These are phyloP conservation scores for Drosophila sturtevanti DNA, from an alignment of 1,140 invertebrate species.

Conservation along the genomic window DNA sequence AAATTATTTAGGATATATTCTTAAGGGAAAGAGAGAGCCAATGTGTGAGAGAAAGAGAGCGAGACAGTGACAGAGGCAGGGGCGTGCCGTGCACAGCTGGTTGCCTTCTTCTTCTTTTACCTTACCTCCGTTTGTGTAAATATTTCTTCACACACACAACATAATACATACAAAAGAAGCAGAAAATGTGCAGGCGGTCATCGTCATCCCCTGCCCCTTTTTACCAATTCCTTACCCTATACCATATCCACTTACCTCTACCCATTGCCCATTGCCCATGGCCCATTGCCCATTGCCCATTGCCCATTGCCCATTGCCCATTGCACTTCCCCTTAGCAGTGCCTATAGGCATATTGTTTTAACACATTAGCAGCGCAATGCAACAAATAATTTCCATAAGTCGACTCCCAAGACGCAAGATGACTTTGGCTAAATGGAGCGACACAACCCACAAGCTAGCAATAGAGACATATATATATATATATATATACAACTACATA, in stretches of 20 bases:
- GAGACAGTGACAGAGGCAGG: conserved; percentile 58
- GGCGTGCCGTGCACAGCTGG: conserved; percentile 70
- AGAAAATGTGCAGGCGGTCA: conserved; percentile 51
- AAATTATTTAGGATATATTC: conserved; percentile 58
- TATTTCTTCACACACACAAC: conserved; percentile 71
- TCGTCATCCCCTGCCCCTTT: background rate
- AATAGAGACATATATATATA: conserved; percentile 5
- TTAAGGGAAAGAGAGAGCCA: background rate
- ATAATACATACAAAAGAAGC: conserved; percentile 41
- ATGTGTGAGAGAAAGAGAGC: conserved; percentile 4
- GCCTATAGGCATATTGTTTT: conserved; percentile 75
- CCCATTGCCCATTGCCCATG: too few species aligned
- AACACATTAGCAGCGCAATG: conserved; percentile 82
- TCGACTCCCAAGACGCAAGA: conserved; percentile 11
- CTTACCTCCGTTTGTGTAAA: conserved; percentile 66
- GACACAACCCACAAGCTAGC: conserved; percentile 21
- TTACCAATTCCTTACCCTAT: too few species aligned
- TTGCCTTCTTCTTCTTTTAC: conserved; percentile 19
- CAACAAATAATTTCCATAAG: conserved; percentile 83
- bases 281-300: background rate
- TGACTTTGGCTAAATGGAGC: conserved; percentile 55
- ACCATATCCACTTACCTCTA: too few species aligned
- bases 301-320: background rate
- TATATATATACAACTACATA: conserved; percentile 4
- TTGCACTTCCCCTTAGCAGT: background rate